Evolutionary conservation across 2,113 vertebrate genomes (phyloP), one percentile per base, ranked within the genome.

Genomic region (Scophthalmus maximus): DNA sequence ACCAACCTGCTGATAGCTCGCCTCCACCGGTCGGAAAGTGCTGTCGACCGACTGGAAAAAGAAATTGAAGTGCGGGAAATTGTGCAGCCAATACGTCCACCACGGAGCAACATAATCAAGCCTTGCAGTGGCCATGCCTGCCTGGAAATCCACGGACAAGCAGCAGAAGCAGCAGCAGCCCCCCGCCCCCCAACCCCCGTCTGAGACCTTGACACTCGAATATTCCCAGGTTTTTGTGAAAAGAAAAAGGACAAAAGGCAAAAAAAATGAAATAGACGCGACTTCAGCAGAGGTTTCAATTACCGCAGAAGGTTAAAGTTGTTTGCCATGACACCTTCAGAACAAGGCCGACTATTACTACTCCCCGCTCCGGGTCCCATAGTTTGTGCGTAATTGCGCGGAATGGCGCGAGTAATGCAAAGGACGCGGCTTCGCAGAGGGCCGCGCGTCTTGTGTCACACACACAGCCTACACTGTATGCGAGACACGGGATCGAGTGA

Each of bases 51-150:
- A 52, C 76, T 91, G 86, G 64, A 95, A 87, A 42, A 84, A 88
- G 62, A 96, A 89, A 73, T 87, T 92, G 30, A 95, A 46, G 90
- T 95, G 97, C 1, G 96, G 96, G 67, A 97, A 94, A 81, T 94
- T 93, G 92, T 97, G 96, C 77, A 98, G 94, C 96, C 96, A 97
- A 86, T 93, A 95, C 8, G 95, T 96, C 96, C 96, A 97, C 96
- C 96, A 96, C 57, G 96, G 96, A 78, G 94, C 93, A n/a, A 94
- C 92, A 79, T 96, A 97, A 68, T 95, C 95, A 70, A 95, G 91
- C 40, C 95, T 92, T 52, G 94, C 92, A 47, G 91, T 89, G 70
- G 93, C 93, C 95, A 96, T 94, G 72, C 87, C 90, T 83, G 65
- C 73, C 49, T 29, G 15, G 47, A 85, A 68, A 49, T 68, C 50